phyloP scores from a whole-genome alignment of 2,113 vertebrate species.

The Odocoileus hemionus region DNA sequence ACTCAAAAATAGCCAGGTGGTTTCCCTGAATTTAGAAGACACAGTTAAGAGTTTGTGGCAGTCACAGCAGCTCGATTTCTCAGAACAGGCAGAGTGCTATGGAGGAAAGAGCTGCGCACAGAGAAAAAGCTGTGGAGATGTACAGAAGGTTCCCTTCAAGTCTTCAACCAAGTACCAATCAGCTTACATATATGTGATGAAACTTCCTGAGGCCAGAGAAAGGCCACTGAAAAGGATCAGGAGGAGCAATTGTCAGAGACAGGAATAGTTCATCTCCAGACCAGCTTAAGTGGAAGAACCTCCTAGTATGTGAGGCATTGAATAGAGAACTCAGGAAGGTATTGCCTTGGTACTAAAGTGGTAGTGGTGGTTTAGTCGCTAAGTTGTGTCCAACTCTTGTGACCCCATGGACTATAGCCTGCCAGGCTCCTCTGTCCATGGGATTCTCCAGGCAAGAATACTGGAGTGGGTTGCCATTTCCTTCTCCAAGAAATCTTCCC shows the following conservation, averaged over 20 bases:
- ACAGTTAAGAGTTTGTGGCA: not conserved
- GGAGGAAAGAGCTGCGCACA: not conserved
- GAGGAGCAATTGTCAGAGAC: not conserved
- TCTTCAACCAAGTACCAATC: not conserved
- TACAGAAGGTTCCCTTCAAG: not conserved
- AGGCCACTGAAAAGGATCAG: not conserved
- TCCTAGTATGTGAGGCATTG: not conserved
- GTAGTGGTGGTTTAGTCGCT: not conserved
- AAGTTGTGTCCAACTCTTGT: not conserved
- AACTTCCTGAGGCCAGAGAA: not conserved
- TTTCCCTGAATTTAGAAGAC: not conserved
- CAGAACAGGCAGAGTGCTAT: not conserved
- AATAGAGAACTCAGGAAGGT: not conserved
- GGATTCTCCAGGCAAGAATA: not conserved
- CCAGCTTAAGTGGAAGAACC: not conserved
- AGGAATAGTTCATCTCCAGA: not conserved
- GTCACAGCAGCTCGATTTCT: not conserved
- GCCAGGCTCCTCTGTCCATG: not conserved
- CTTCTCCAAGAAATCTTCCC: not conserved
- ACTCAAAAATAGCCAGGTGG: not conserved
- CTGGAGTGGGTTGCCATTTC: not conserved
- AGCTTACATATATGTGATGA: not conserved
- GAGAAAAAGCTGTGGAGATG: conserved; percentile 7
- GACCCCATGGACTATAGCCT: not conserved
- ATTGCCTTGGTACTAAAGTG: not conserved